These are phyloP conservation scores for Odontocerum albicorne DNA, from an alignment of 2,888 invertebrate genomes.

Conservation along the genomic window DNA sequence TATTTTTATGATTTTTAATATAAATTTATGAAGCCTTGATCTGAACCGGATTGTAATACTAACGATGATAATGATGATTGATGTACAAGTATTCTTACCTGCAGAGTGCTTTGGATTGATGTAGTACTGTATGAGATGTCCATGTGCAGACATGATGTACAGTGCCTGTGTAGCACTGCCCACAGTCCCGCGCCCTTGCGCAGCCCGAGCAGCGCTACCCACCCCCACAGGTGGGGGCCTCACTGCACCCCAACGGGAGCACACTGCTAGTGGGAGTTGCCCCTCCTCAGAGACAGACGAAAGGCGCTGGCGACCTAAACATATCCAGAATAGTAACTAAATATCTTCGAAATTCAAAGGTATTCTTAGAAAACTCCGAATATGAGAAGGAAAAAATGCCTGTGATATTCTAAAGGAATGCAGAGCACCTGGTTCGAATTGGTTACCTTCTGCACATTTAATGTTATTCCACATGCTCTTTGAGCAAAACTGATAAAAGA, in stretches of 20 bases:
- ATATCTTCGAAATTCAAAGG: too few relatives aligned
- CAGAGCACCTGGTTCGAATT: too few relatives aligned
- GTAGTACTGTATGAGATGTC: constrained; percentile 84
- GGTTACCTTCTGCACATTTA: too few relatives aligned
- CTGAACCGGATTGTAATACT: too few relatives aligned
- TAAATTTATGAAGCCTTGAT: too few relatives aligned
- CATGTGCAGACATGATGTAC: constrained; percentile 87
- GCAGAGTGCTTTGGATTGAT: constrained; percentile 74
- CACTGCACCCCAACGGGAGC: constrained; percentile 58
- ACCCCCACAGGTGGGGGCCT: constrained; percentile 44
- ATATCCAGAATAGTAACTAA: too few relatives aligned
- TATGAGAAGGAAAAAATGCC: too few relatives aligned
- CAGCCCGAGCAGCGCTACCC: constrained; percentile 40
- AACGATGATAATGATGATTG: neutral
- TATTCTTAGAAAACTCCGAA: too few relatives aligned
- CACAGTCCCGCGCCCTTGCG: constrained; percentile 44
- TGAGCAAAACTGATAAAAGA: too few relatives aligned
- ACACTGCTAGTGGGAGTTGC: constrained; percentile 73
- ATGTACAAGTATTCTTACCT: constrained; percentile 42
- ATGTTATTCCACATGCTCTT: too few relatives aligned
- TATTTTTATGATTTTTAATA: too few relatives aligned
- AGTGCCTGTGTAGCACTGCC: constrained; percentile 72
- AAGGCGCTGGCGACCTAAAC: constrained; percentile 65
- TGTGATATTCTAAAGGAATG: too few relatives aligned
- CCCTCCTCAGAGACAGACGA: constrained; percentile 73